Evolutionary conservation across 2,797 vertebrate species (phyloP), one percentile per base, ranked within the genome.

Genomic region (Scolopax rusticola): DNA sequence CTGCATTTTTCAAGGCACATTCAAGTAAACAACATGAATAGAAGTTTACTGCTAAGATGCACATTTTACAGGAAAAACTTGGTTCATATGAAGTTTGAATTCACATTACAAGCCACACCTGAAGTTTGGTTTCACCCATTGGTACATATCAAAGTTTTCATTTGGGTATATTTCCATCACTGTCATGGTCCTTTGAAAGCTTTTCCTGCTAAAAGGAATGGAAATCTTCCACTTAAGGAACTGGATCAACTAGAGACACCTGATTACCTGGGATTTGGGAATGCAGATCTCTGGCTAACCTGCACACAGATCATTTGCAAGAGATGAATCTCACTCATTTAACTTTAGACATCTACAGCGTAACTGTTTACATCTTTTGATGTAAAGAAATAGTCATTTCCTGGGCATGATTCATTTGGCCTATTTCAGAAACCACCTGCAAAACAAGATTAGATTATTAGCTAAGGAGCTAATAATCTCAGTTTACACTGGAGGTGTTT

Each of bases 321-420:
- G 73, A 85, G 23, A 61, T 77, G 17, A 83, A 74, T 74, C 28
- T 87, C 64, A 85, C 45, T 82, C 45, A 83, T 79, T 93, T 91
- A 67, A 63, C 57, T 91, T 87, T 87, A 91, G 82, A 85, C 76
- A 87, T 87, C 28, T 74, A 71, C 68, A 78, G 40, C 16, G 18
- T 41, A 85, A 74, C 43, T 92, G 53, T 91, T 95, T 95, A 74
- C 60, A 91, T 45, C 56, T 57, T 82, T 64, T 89, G 12, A 77
- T 89, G 68, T 56, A n/a, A 18, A 80, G 43, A 74, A 92, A 74
- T 23, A 56, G 36, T 57, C 15, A 75, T 81, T 90, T 91, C 69
- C 61, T 74, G 19, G 17, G 32, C 63, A 13, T 85, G 64, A 94
- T 71, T 83, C 36, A 85, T 80, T 68, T 65, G 57, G n/a, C 57